Evolutionary conservation across 2,797 vertebrate species (phyloP).

Genomic region (Sebastes cheni): DNA sequence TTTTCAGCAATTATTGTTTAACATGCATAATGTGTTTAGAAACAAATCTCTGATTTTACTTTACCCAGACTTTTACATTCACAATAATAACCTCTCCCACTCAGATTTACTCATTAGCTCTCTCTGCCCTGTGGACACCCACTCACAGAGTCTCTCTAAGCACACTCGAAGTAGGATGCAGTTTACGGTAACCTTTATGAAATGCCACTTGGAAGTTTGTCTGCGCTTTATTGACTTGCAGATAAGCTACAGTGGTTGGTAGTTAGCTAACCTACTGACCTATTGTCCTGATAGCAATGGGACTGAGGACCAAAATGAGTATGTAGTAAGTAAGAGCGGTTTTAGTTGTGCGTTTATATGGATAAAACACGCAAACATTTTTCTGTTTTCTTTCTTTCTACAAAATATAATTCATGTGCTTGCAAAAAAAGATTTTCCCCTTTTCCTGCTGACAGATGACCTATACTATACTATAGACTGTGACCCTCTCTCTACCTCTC

Average conservation of each 20-base stretch:
- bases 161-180: accelerated
- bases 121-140: no score
- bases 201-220: no score
- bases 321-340: background rate
- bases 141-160: no score
- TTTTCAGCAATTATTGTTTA: no score
- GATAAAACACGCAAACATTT: background rate
- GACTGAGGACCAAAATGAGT: background rate
- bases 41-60: no score
- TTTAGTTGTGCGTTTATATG: background rate
- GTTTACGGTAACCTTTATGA: no score
- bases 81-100: no score
- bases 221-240: no score
- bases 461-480: background rate
- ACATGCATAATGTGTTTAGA: no score
- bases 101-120: no score
- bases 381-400: background rate
- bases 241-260: no score
- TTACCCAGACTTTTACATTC: no score
- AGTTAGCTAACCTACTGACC: accelerated
- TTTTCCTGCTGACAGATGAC: background rate
- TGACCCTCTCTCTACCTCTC: background rate
- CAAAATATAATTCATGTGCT: background rate
- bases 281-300: background rate
- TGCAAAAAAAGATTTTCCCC: background rate